phyloP scores from a whole-genome alignment of 2,113 vertebrate species.

The Vulpes lagopus region DNA sequence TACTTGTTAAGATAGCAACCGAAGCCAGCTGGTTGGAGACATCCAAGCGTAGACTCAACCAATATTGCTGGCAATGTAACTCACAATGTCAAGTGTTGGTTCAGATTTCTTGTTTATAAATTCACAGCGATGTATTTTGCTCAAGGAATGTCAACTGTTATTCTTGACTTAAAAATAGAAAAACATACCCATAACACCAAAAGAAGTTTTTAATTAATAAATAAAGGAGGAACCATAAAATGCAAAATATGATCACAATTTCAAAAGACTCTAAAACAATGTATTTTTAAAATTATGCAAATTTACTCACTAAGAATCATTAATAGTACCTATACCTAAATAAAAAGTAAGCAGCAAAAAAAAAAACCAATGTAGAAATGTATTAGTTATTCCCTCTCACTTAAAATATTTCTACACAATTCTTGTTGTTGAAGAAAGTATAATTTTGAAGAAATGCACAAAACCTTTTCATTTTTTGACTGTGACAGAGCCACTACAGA shows the following conservation, averaged over 20 bases:
- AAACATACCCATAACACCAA: constrained; percentile 58
- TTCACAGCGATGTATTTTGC: constrained; percentile 72
- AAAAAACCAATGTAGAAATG: constrained; percentile 81
- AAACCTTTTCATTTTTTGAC: constrained; percentile 85
- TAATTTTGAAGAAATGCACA: constrained; percentile 86
- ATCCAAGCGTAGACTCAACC: constrained; percentile 58
- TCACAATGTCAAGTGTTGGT: constrained; percentile 64
- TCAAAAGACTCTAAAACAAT: constrained; percentile 85
- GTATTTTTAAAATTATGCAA: constrained; percentile 71
- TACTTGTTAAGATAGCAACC: constrained; percentile 48
- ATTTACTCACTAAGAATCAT: constrained; percentile 84
- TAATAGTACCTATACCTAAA: constrained; percentile 87
- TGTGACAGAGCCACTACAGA: constrained; percentile 87
- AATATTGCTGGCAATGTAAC: constrained; percentile 60
- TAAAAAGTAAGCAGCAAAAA: constrained; percentile 85
- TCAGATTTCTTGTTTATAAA: constrained; percentile 70
- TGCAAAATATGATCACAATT: constrained; percentile 82
- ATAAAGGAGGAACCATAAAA: constrained; percentile 79
- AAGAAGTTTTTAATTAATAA: constrained; percentile 74
- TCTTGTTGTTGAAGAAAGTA: constrained; percentile 86
- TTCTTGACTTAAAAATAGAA: constrained; percentile 77
- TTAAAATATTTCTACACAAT: constrained; percentile 83
- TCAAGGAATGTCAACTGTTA: constrained; percentile 71
- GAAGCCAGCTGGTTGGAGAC: constrained; percentile 70
- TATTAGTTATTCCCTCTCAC: constrained; percentile 84